Percentiles rank a stretch among this genome's conserved stretches.
These are phyloP conservation scores for Tragelaphus imberbis DNA, from an alignment of 2,113 vertebrate genomes.

Conservation along the genomic window DNA sequence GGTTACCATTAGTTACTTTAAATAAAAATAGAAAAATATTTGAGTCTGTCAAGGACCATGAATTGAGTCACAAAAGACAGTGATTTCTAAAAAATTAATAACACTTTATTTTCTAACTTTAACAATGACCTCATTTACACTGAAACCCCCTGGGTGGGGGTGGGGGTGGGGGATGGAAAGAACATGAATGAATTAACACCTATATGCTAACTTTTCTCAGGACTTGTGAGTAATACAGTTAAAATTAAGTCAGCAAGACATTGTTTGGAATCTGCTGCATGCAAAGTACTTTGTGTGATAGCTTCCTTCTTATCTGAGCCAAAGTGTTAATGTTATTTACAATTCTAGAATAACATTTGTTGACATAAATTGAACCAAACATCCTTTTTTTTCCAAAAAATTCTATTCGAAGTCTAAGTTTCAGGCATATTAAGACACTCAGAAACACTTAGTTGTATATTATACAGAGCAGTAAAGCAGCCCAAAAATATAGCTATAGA, in stretches of 20 bases:
- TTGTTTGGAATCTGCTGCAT: neutral
- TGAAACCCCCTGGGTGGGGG: neutral
- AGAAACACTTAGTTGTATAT: neutral
- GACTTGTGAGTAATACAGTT: neutral
- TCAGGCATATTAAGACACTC: neutral
- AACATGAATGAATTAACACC: neutral
- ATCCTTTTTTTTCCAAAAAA: neutral
- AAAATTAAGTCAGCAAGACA: neutral
- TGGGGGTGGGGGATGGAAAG: rapidly evolving
- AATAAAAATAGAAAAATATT: neutral
- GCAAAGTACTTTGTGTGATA: neutral
- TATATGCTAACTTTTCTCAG: neutral
- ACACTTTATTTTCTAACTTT: neutral
- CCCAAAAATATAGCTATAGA: neutral
- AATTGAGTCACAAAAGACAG: neutral
- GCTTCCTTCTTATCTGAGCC: neutral
- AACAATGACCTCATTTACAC: neutral
- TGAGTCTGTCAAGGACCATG: neutral
- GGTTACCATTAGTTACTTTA: neutral
- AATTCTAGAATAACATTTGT: neutral
- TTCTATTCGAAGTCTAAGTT: neutral
- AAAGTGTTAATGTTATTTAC: neutral
- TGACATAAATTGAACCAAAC: neutral
- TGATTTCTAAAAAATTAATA: neutral
- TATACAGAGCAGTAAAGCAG: neutral